Conservation (phyloP, 2,888 invertebrate species). For the Amorpha juglandis region DNA sequence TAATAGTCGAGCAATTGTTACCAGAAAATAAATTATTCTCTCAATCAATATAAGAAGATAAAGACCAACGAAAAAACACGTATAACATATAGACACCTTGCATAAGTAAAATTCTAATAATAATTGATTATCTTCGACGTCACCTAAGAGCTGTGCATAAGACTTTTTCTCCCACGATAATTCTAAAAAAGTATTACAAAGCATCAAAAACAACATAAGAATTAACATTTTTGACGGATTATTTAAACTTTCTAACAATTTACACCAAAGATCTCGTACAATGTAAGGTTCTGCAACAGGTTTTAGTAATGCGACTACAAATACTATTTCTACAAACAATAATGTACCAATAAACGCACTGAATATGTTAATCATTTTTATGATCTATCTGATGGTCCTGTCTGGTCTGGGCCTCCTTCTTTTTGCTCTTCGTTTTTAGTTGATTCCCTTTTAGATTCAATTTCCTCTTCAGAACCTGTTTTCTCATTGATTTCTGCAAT, state of each 20-base stretch:
- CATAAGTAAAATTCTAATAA: constrained; percentile 52
- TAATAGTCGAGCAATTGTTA: constrained; percentile 57
- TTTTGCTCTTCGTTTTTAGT: constrained; percentile 14
- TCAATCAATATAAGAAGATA: constrained; percentile 60
- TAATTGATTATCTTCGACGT: constrained; percentile 44
- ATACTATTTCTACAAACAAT: constrained; percentile 52
- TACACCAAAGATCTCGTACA: constrained; percentile 58
- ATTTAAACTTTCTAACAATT: constrained; percentile 41
- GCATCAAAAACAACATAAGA: constrained; percentile 38
- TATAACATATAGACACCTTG: constrained; percentile 52
- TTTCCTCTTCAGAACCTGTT: background rate
- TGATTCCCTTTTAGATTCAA: background rate
- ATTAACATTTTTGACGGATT: constrained; percentile 44
- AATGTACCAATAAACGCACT: constrained; percentile 46
- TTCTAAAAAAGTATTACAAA: constrained; percentile 54
- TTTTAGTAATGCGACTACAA: constrained; percentile 59
- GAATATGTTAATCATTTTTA: constrained; percentile 60
- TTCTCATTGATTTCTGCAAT: background rate
- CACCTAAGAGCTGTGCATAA: constrained; percentile 43
- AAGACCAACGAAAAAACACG: constrained; percentile 50
- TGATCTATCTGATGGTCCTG: constrained; percentile 10
- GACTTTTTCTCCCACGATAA: constrained; percentile 51
- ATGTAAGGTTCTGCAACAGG: constrained; percentile 58
- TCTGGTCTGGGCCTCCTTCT: constrained; percentile 17
- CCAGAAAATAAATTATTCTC: constrained; percentile 51